A percentile compares a stretch with the other conserved stretches of the same genome.
Evolutionary conservation across 2,797 vertebrate species (phyloP).

Genomic region (Chiroxiphia lanceolata): DNA sequence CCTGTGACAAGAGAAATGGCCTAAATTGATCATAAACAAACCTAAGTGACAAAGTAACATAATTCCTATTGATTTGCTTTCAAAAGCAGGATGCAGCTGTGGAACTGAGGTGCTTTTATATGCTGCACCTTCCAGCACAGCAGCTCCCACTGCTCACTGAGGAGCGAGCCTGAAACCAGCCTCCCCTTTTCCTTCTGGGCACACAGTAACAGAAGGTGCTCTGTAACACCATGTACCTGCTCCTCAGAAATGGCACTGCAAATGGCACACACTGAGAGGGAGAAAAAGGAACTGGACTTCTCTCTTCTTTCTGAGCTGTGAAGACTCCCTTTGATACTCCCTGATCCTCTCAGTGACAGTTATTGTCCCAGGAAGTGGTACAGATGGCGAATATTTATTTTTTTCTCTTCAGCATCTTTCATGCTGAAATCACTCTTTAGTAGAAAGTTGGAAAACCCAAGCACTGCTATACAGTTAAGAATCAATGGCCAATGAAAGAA

Average conservation of each 20-base stretch:
- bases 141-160: not conserved
- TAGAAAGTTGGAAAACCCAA: not conserved
- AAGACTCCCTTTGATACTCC: not conserved
- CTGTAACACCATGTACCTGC: not conserved
- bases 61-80: conserved; percentile 31
- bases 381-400: not conserved
- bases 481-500: not conserved
- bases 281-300: not conserved
- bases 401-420: not conserved
- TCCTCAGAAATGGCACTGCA: not conserved
- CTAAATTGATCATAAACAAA: not conserved
- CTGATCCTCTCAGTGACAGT: not conserved
- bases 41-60: not conserved
- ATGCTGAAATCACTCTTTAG: not conserved
- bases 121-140: not conserved
- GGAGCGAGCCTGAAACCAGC: not conserved
- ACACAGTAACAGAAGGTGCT: fast-evolving
- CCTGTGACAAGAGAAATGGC: not conserved
- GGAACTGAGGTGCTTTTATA: not conserved
- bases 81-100: not conserved
- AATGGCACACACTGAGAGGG: not conserved
- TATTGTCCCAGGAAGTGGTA: not conserved
- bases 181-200: too few species aligned
- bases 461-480: not conserved
- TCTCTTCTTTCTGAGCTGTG: not conserved